Evolutionary conservation across 2,797 vertebrate genomes (phyloP).

Genomic region (Lophura swinhoii): DNA sequence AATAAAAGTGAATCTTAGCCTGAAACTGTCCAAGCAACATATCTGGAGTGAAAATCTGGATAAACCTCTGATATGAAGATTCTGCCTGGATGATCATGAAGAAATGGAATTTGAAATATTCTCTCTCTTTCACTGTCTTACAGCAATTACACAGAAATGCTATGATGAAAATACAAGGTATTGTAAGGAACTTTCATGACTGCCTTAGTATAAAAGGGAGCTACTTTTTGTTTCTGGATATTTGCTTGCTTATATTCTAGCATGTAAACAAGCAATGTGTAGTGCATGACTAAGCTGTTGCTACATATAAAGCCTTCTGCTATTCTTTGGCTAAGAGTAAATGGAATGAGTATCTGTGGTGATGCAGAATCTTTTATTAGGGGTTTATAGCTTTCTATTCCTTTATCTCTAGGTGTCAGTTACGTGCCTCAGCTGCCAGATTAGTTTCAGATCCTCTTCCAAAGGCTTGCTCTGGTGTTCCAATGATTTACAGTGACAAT

Average conservation of each 20-base stretch:
- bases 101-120: neutral
- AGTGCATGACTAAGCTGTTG: neutral
- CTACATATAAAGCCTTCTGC: neutral
- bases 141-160: neutral
- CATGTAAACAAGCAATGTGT: neutral
- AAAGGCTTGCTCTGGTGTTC: neutral
- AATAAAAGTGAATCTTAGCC: neutral
- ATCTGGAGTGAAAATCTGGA: neutral
- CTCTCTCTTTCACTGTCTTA: neutral
- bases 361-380: neutral
- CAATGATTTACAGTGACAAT: constrained; percentile 42
- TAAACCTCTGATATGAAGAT: neutral
- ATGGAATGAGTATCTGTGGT: neutral
- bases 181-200: neutral
- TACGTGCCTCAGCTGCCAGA: neutral
- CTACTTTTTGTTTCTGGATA: neutral
- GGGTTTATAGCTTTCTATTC: neutral
- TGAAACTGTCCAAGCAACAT: neutral
- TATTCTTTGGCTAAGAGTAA: neutral
- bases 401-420: constrained; percentile 7
- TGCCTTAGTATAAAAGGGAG: neutral
- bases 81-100: neutral
- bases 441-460: constrained; percentile 24
- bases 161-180: neutral
- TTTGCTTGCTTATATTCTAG: neutral